Base-by-base conservation (phyloP, 2,113 vertebrate species). In the Muntiacus muntjak region DNA sequence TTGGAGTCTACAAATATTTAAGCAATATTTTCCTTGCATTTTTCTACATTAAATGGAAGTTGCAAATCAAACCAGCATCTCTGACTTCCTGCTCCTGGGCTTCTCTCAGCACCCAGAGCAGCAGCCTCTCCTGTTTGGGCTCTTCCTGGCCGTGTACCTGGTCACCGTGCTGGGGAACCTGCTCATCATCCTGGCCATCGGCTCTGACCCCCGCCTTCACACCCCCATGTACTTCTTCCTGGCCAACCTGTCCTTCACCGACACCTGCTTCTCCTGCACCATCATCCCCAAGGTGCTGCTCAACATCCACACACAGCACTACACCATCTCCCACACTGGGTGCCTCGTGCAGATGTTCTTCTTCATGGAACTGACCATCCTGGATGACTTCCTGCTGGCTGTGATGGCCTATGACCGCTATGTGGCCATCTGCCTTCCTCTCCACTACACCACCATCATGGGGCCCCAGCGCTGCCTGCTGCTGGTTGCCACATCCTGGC, bases 311-410 rank as follows among this genome's bases (percentile, higher is more conserved):
- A 84, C 74, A 21, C 88, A 92, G 55, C n/a, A 43, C 12, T 83
- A 82, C 28, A 60, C 60, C n/a, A 97, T 98, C 91, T 94, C 97
- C 55, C 74, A 90, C 13, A 36, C 79, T 7, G 97, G 94, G 9
- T 98, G 95, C 58, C 84, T 98, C 9, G 10, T 64, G 30, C 96
- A 98, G 47, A 97, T 97, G 97, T 91, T 95, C 67, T 98, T 90
- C 83, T 97, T 97, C 90, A 97, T 98, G 92, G 30, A n/a, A 0
- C 3, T 97, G 43, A 2, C 92, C 6, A 58, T 98, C 19, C 40
- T 96, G 76, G 97, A 97, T 83, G 85, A 94, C 86, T 98, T 97
- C 84, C 90, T 92, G 47, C 47, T 84, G 90, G 58, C 90, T 5
- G 79, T 67, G 90, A 98, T 98, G 96, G 97, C 96, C 13, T 97